Base-by-base conservation (phyloP, 2,113 vertebrate genomes). In the Nestor notabilis region DNA sequence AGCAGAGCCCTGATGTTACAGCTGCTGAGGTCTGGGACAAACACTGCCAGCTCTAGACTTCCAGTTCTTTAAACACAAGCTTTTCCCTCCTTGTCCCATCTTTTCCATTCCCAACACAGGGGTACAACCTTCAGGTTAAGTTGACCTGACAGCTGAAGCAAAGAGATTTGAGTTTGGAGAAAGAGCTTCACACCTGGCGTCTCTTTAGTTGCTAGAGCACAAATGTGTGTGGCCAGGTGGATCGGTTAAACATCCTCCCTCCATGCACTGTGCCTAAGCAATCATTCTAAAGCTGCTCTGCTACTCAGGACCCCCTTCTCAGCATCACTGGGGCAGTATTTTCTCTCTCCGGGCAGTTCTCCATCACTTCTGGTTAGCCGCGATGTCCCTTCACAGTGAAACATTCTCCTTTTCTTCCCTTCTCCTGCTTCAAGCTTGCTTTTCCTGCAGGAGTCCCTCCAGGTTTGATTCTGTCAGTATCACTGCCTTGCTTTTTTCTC, bases 361-460 rank as follows among this genome's bases (percentile, higher is more conserved):
- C 9, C 25, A 4, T 1, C 2, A 1, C 13, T 56, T 1, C 0
- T 7, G 18, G 16, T 70, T 43, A 41, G 19, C 78, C 31, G 50
- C 0, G 0, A 20, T 25, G 31, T 14, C 46, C 29, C 28, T 70
- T 14, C 0, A 2, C 21, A 60, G 43, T 8, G 37, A 68, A 47
- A 25, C n/a, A 1, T 9, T 29, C 9, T 27, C 29, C 29, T 72
- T 80, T 72, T 52, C 43, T 69, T 89, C 71, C 66, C 19, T 49
- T 8, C 41, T 58, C 19, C 33, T 41, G 13, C 61, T 63, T 27
- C 29, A 29, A 31, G 20, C 49, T 65, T 9, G 2, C 13, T 58
- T 52, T 58, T 46, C 20, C 87, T 72, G 53, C 77, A 29, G 75
- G 56, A 75, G 24, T 53, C 83, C 76, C 80, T 53, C 31, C n/a